Evolutionary conservation across 1,140 invertebrate genomes (phyloP).

Genomic region (Euglossa dilemma): DNA sequence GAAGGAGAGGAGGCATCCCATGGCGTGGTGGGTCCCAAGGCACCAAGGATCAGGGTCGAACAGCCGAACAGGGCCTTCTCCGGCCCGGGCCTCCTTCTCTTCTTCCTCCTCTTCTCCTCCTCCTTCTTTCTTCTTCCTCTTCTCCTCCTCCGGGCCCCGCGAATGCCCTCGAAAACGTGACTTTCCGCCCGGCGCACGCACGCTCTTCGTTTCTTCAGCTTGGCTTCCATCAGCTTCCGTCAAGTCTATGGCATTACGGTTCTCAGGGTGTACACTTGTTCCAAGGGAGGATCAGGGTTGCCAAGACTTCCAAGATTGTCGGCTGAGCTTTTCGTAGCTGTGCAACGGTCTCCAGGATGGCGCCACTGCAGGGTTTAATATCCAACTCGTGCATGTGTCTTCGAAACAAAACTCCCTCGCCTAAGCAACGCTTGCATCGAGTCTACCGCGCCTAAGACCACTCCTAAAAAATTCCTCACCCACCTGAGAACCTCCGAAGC

Average conservation of each 20-base stretch:
- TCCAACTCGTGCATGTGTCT: background rate
- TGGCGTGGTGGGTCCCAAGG: conserved; percentile 74
- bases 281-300: too few species aligned
- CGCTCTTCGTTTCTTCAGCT: background rate
- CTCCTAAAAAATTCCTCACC: conserved; percentile 15
- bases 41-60: conserved; percentile 63
- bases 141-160: background rate
- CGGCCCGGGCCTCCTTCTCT: conserved; percentile 19
- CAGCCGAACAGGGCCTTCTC: conserved; percentile 19
- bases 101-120: background rate
- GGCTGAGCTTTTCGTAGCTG: too few species aligned
- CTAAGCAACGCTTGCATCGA: background rate
- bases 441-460: background rate
- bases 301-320: too few species aligned
- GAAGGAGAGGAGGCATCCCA: conserved; percentile 71
- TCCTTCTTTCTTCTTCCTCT: background rate
- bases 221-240: too few species aligned
- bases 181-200: conserved; percentile 29
- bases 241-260: too few species aligned
- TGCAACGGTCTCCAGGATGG: too few species aligned
- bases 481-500: background rate
- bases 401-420: background rate
- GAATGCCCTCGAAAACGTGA: conserved; percentile 52
- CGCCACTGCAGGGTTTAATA: too few species aligned
- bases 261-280: too few species aligned